A percentile compares a stretch with the other conserved stretches of the same genome.
These are phyloP conservation scores for Graphium colonna DNA, from an alignment of 2,888 invertebrate genomes.

Conservation along the genomic window DNA sequence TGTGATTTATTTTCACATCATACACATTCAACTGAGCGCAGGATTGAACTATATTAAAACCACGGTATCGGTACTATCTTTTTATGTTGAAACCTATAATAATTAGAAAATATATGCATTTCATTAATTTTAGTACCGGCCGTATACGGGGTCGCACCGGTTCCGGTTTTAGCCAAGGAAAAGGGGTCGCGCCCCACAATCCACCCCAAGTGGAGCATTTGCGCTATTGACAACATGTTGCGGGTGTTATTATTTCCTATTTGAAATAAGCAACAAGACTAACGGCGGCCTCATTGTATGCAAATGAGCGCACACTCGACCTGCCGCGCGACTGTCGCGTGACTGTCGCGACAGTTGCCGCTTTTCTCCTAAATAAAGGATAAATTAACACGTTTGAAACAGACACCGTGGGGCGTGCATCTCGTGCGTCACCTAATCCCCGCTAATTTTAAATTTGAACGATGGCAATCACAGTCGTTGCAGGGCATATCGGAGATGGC, in stretches of 20 bases:
- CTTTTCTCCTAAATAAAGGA: background rate
- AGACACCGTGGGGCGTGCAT: background rate
- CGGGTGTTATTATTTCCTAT: background rate
- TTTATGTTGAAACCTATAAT: no score
- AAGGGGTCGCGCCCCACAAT: background rate
- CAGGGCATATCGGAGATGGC: no score
- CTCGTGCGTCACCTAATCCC: background rate
- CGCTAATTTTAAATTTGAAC: no score
- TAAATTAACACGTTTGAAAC: background rate
- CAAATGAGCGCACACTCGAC: background rate
- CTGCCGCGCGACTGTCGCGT: conserved; percentile 8
- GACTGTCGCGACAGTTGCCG: conserved; percentile 12
- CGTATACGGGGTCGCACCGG: no score
- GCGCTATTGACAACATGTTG: background rate
- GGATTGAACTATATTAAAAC: no score
- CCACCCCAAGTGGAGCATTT: background rate
- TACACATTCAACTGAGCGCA: no score
- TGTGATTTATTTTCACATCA: conserved; percentile 2
- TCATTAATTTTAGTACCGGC: no score
- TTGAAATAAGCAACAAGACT: background rate
- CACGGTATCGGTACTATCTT: no score
- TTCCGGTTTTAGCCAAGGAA: background rate
- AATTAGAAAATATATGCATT: no score
- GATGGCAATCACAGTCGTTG: no score
- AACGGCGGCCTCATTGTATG: conserved; percentile 2